These are phyloP conservation scores for Pomacea canaliculata DNA, from an alignment of 2,888 invertebrate species.

Conservation along the genomic window DNA sequence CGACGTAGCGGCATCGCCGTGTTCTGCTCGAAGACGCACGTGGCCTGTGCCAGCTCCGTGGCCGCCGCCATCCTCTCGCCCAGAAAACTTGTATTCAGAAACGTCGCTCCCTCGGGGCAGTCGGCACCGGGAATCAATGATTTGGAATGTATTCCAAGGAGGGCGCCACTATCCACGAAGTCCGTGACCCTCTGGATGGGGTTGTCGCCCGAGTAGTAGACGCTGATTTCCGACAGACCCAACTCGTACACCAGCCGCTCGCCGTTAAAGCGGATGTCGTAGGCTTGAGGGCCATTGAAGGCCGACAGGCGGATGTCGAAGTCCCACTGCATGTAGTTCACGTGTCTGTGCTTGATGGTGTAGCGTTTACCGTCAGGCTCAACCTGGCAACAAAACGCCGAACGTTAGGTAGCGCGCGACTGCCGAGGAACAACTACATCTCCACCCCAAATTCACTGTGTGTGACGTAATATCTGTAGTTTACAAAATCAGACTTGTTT, in stretches of 20 bases:
- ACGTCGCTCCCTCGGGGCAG: slow-evolving; percentile 56
- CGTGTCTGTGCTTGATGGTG: slow-evolving; percentile 47
- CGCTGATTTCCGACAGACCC: slow-evolving; percentile 57
- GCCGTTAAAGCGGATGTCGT: slow-evolving; percentile 50
- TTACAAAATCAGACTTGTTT: too few relatives aligned
- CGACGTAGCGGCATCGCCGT: slow-evolving; percentile 55
- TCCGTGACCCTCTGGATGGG: slow-evolving; percentile 41
- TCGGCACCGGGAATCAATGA: slow-evolving; percentile 56
- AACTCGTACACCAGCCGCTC: slow-evolving; percentile 62
- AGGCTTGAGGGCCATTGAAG: slow-evolving; percentile 52
- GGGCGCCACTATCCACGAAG: slow-evolving; percentile 49
- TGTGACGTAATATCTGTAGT: too few relatives aligned
- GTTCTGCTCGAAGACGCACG: slow-evolving; percentile 61
- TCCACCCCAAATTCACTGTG: too few relatives aligned
- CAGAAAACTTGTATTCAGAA: slow-evolving; percentile 35
- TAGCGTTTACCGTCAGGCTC: slow-evolving; percentile 62
- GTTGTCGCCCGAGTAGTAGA: slow-evolving; percentile 51
- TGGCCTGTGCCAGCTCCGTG: slow-evolving; percentile 32
- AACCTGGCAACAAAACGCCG: slow-evolving; percentile 16
- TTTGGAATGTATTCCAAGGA: slow-evolving; percentile 24
- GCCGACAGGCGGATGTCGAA: slow-evolving; percentile 57
- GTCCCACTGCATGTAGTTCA: slow-evolving; percentile 58
- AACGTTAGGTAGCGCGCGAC: too few relatives aligned
- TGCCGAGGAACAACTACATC: too few relatives aligned
- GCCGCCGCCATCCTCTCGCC: slow-evolving; percentile 17